A percentile compares a stretch with the other conserved stretches of the same genome.
phyloP scores from a whole-genome alignment of 2,888 invertebrate species.

The Drosophila buzzatii region DNA sequence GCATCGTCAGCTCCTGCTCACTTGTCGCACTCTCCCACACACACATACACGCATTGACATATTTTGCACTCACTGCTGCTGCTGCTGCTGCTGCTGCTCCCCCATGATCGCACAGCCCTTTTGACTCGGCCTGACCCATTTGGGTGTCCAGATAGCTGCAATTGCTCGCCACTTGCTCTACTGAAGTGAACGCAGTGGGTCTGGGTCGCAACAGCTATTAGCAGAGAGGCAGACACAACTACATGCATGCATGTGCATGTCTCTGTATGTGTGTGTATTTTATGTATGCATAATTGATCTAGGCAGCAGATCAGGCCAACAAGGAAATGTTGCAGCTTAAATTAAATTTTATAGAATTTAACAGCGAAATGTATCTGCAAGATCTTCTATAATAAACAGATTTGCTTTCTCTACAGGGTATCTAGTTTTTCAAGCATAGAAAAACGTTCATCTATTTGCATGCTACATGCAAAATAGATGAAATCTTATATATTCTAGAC shows the following conservation, averaged over 20 bases:
- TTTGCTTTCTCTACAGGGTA: neutral
- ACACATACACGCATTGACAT: conserved; percentile 7
- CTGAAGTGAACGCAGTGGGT: conserved; percentile 71
- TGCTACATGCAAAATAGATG: conserved; percentile 1
- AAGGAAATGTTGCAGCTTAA: conserved; percentile 38
- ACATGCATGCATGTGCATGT: neutral
- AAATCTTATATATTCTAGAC: conserved; percentile 10
- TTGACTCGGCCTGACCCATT: conserved; percentile 68
- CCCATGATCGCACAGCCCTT: conserved; percentile 60
- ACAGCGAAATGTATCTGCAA: neutral
- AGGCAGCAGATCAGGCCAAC: conserved; percentile 31
- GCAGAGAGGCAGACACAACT: conserved; percentile 29
- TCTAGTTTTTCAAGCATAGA: neutral
- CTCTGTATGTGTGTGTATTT: conserved; percentile 1
- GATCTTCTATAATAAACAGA: neutral
- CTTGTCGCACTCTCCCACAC: conserved; percentile 34
- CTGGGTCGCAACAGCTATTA: conserved; percentile 69
- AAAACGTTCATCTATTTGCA: neutral
- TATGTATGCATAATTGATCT: conserved; percentile 29
- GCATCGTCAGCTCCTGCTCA: conserved; percentile 38
- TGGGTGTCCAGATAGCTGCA: conserved; percentile 60
- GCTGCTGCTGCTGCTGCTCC: conserved; percentile 31
- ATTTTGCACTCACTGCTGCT: conserved; percentile 17
- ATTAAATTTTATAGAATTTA: neutral
- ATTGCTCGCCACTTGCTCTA: conserved; percentile 60